Base-by-base conservation (phyloP, 1,140 invertebrate genomes). In the Sycobia sp. region DNA sequence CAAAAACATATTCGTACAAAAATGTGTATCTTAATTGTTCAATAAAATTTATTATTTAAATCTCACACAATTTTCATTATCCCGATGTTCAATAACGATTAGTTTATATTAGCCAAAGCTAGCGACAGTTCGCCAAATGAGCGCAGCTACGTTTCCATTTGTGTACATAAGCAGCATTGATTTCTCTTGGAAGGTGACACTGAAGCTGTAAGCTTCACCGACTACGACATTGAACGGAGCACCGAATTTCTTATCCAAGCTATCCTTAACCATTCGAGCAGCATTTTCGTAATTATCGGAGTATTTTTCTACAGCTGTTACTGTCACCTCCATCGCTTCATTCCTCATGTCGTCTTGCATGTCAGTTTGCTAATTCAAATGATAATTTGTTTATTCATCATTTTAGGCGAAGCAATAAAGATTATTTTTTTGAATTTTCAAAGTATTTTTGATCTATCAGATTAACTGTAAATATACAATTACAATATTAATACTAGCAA, bases 201-300 rank as follows among this genome's bases (percentile, higher is more conserved):
- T 91, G 81, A 95, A 95, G n/a, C 93, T 94, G 78, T 90, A 97
- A 16, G 92, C 92, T 84, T 98, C 95, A 10, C 95, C 95, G 8
- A 97, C 90, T 0, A 97, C 89, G 1, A 91, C 93, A 82, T 97
- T 94, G 88, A 95, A 97, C 14, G 92, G 89, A 1, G 92, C 88
- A 20, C 95, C 94, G 80, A 94, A 97, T 74, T 95, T 95, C 81
- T 95, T 95, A 78, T 98, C 96, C 87, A 98, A 89, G 53, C 86
- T 89, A 69, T 97, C 93, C 80, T 98, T 97, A 23, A 98, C 94
- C 84, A 92, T 90, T 70, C 87, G 89, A 18, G 95, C 93, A 8
- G 91, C 85, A 14, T 80, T 68, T 67, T 87, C 85, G 68, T 93
- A 93, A 82, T 96, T 95, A 3, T 87, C 82, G 0, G 90, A 81